phyloP scores from a whole-genome alignment of 92 coral and sea anemone genomes.

The Parazoanthus swiftii region DNA sequence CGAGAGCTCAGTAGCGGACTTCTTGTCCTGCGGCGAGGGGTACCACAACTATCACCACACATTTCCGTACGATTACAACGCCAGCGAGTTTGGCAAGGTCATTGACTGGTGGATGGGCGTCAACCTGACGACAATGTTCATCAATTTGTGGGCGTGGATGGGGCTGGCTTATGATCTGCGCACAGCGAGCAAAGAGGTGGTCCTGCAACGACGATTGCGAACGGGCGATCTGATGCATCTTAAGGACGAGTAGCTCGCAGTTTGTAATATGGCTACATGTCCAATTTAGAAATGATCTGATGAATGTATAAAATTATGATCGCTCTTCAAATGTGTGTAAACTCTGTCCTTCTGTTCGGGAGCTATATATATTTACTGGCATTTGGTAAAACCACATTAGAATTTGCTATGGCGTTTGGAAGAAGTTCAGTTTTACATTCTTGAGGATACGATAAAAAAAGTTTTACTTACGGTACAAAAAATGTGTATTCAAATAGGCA shows the following conservation, averaged over 20 bases:
- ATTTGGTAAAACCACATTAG: no score
- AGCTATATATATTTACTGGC: no score
- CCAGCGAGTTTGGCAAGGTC: slow-evolving; percentile 69
- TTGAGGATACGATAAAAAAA: no score
- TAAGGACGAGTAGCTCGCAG: background rate
- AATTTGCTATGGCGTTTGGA: no score
- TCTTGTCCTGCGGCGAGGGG: slow-evolving; percentile 68
- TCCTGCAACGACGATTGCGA: slow-evolving; percentile 61
- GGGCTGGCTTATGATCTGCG: slow-evolving; percentile 75
- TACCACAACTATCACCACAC: slow-evolving; percentile 86
- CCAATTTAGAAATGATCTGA: background rate
- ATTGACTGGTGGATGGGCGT: slow-evolving; percentile 30
- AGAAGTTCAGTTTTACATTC: no score
- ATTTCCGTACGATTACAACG: slow-evolving; percentile 77
- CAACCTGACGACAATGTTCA: slow-evolving; percentile 59
- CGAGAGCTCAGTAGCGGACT: slow-evolving; percentile 53
- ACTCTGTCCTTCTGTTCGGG: no score
- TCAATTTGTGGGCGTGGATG: slow-evolving; percentile 55
- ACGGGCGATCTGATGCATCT: slow-evolving; percentile 63
- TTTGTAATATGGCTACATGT: background rate
- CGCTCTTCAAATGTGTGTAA: background rate
- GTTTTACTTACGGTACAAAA: no score
- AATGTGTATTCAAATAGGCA: no score
- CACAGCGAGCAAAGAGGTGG: slow-evolving; percentile 49
- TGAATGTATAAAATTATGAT: background rate